A percentile compares a stretch with the other conserved stretches of the same genome.
phyloP scores from a whole-genome alignment of 2,797 vertebrate genomes.

The Esox masquinongy region DNA sequence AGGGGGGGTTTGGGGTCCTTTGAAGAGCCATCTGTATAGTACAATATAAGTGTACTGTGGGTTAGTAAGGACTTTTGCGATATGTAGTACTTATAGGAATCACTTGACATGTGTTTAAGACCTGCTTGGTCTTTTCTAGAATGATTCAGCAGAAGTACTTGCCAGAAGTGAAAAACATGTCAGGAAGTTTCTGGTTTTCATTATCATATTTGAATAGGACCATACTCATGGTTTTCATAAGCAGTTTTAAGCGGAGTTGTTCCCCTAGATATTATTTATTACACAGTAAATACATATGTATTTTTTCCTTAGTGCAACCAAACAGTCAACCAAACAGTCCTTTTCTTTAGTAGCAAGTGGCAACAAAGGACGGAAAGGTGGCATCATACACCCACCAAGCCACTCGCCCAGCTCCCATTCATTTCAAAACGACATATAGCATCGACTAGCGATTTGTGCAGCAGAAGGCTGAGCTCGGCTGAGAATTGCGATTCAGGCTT shows the following conservation, averaged over 20 bases:
- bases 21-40: constrained; percentile 59
- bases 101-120: not conserved
- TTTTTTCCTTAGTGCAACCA: too few species aligned
- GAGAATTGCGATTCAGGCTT: too few species aligned
- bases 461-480: too few species aligned
- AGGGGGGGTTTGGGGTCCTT: constrained; percentile 49
- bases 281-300: too few species aligned
- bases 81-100: not conserved
- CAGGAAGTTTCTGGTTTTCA: constrained; percentile 2
- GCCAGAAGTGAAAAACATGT: not conserved
- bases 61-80: constrained; percentile 28
- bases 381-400: too few species aligned
- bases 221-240: not conserved
- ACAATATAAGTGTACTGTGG: not conserved
- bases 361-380: too few species aligned
- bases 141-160: not conserved
- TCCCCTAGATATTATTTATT: not conserved
- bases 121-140: not conserved
- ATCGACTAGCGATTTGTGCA: too few species aligned
- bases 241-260: not conserved
- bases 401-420: too few species aligned
- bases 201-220: not conserved
- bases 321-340: too few species aligned
- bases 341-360: too few species aligned
- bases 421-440: too few species aligned